phyloP scores from a whole-genome alignment of 2,113 vertebrate species.

The Pseudolaguvia tuberculata region DNA sequence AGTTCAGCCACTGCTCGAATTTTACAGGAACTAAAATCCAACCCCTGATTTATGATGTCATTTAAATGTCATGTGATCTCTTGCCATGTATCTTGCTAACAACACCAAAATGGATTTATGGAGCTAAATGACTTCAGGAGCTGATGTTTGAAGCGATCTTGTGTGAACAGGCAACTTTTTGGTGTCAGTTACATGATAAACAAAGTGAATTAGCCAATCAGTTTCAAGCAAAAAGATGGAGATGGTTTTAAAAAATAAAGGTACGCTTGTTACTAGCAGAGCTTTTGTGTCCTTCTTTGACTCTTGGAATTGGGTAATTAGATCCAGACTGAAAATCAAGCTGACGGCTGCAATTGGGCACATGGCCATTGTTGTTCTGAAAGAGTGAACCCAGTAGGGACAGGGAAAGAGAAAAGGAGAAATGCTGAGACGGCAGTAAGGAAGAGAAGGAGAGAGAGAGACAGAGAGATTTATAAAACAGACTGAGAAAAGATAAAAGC shows the following conservation, averaged over 20 bases:
- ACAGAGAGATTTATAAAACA: slow-evolving; percentile 1
- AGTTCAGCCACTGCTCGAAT: background rate
- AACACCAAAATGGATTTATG: background rate
- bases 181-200: background rate
- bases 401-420: slow-evolving; percentile 15
- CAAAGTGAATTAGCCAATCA: background rate
- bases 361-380: slow-evolving; percentile 31
- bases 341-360: slow-evolving; percentile 28
- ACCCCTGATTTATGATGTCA: slow-evolving; percentile 16
- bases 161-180: background rate
- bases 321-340: slow-evolving; percentile 38
- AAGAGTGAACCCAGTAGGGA: slow-evolving; percentile 25
- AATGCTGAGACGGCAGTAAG: slow-evolving; percentile 4
- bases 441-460: background rate
- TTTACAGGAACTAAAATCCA: background rate
- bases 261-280: slow-evolving; percentile 5
- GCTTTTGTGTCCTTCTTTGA: slow-evolving; percentile 22
- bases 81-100: slow-evolving; percentile 3
- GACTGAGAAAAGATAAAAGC: background rate
- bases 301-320: slow-evolving; percentile 30
- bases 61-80: background rate
- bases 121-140: background rate
- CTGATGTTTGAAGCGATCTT: background rate
- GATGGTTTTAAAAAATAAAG: background rate
- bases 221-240: background rate